Percentiles rank a stretch among this genome's conserved stretches.
These are phyloP conservation scores for Laterallus jamaicensis DNA, from an alignment of 2,113 vertebrate genomes.

Conservation along the genomic window DNA sequence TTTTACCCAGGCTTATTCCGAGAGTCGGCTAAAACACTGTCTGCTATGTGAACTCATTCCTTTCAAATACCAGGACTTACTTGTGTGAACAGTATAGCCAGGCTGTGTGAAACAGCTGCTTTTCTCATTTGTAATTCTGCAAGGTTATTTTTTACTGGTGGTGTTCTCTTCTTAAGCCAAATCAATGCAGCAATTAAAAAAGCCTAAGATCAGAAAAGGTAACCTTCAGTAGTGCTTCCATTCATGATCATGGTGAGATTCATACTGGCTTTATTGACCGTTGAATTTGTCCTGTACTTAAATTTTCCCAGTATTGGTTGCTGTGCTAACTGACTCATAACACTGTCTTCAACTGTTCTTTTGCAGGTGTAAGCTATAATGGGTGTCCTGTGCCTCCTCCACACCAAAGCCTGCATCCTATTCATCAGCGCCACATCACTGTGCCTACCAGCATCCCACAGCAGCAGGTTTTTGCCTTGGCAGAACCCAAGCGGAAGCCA, in stretches of 20 bases:
- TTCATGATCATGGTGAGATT: neutral
- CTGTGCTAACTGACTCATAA: neutral
- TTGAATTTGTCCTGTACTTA: neutral
- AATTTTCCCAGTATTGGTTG: neutral
- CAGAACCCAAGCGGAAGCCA: slow-evolving; percentile 92
- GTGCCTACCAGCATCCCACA: slow-evolving; percentile 94
- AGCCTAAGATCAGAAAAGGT: neutral
- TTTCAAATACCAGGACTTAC: neutral
- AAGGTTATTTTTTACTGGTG: neutral
- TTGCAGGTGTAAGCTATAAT: slow-evolving; percentile 81
- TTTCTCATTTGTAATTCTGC: neutral
- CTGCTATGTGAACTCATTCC: neutral
- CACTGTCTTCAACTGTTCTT: neutral
- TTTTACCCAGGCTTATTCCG: neutral
- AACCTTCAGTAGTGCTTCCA: neutral
- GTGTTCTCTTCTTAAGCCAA: neutral
- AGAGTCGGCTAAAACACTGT: neutral
- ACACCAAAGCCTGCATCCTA: slow-evolving; percentile 87
- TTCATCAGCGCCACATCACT: slow-evolving; percentile 94
- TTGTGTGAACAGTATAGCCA: neutral
- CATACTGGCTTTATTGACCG: neutral
- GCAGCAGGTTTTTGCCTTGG: slow-evolving; percentile 94
- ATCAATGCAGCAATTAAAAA: neutral
- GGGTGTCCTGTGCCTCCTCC: slow-evolving; percentile 79
- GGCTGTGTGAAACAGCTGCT: neutral